phyloP scores from a whole-genome alignment of 2,113 vertebrate species.

The Onychostoma macrolepis region DNA sequence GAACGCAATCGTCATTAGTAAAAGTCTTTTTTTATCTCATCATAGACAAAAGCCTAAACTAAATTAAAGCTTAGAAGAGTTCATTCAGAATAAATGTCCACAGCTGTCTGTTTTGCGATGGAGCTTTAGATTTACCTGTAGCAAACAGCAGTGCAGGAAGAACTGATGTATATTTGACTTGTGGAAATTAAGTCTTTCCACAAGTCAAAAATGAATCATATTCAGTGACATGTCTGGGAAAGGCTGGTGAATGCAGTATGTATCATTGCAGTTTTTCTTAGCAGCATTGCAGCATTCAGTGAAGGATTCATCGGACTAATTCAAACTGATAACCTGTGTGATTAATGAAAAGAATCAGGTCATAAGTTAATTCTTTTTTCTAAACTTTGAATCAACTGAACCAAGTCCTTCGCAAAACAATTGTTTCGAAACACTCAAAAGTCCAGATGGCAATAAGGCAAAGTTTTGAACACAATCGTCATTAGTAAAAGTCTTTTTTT shows the following conservation, averaged over 20 bases:
- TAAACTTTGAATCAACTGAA: not conserved
- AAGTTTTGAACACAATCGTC: too few relatives aligned
- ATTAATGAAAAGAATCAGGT: not conserved
- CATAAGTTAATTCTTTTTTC: too few relatives aligned
- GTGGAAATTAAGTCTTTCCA: constrained; percentile 44
- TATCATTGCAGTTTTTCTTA: constrained; percentile 1
- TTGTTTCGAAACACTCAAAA: not conserved
- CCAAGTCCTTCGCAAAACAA: not conserved
- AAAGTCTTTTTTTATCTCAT: not conserved
- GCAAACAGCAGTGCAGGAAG: too few relatives aligned
- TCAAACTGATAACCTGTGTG: too few relatives aligned
- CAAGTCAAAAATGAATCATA: constrained; percentile 57
- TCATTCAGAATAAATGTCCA: not conserved
- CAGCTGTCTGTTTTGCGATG: not conserved
- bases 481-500: not conserved
- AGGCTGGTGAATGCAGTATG: not conserved
- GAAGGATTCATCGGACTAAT: not conserved
- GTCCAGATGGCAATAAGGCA: not conserved
- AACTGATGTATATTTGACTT: too few relatives aligned
- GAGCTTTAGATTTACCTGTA: not conserved
- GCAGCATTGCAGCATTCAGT: not conserved
- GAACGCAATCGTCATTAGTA: not conserved
- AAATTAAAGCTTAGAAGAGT: not conserved
- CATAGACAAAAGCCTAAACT: not conserved
- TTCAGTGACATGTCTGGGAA: constrained; percentile 14